Percentiles rank a stretch among this genome's conserved stretches.
Conservation (phyloP, 2,113 vertebrate genomes). For the Chionis minor region DNA sequence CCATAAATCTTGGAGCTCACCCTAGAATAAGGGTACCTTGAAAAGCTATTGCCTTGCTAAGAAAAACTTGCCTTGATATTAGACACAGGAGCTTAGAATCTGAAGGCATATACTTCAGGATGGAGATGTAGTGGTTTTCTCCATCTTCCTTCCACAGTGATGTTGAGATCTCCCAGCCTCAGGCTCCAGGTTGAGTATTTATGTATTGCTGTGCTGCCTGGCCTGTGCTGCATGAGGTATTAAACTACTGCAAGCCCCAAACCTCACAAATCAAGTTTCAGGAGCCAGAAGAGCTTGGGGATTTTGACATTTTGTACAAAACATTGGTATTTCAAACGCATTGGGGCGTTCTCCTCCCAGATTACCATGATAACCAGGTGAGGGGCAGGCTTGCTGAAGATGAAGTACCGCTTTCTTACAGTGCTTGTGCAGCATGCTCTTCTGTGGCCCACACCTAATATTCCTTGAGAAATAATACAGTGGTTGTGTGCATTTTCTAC, state of each 20-base stretch:
- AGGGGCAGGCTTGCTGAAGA: not conserved
- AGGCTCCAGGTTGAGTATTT: not conserved
- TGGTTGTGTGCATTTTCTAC: not conserved
- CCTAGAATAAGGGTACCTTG: not conserved
- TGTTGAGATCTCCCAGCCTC: not conserved
- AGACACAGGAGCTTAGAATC: not conserved
- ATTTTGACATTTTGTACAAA: not conserved
- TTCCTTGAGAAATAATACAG: not conserved
- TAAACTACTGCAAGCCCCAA: not conserved
- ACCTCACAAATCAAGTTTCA: not conserved
- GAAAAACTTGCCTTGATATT: slow-evolving; percentile 11
- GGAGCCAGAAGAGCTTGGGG: not conserved
- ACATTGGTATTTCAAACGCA: not conserved
- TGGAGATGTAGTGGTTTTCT: not conserved
- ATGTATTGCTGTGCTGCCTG: not conserved
- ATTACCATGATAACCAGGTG: not conserved
- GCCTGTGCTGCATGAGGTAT: not conserved
- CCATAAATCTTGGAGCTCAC: not conserved
- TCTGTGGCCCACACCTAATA: not conserved
- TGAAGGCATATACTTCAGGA: not conserved
- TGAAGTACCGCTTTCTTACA: not conserved
- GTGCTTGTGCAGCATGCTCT: not conserved
- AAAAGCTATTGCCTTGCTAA: not conserved
- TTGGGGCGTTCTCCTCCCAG: not conserved
- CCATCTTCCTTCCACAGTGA: not conserved